Evolutionary conservation across 2,113 vertebrate species (phyloP), one percentile per base, ranked within the genome.

Genomic region (Cichladusa arquata): DNA sequence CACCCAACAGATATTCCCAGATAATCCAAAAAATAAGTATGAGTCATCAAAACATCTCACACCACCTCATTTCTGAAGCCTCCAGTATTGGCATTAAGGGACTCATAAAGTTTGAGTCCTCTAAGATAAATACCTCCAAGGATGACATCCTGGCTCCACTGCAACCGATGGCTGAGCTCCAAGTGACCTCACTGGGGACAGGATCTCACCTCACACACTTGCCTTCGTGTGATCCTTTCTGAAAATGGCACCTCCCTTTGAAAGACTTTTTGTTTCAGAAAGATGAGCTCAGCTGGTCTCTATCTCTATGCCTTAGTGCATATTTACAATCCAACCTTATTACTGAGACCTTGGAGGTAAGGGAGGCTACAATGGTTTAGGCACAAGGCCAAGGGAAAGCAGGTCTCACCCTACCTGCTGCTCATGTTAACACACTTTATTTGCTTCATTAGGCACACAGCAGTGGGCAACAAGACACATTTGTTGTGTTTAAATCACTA

Each of bases 261-360:
- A 85, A 90, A 88, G 40, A 29, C 42, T 31, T 62, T 67, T 51
- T 74, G 36, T 62, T 87, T 44, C 76, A 82, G 71, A 71, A 95
- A 93, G 58, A 93, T 88, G 58, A 90, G 71, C 93, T 96, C 50
- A 86, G 72, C 29, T 91, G 38, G 50, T 71, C 25, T 95, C 92
- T 47, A 8, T n/a, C 62, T 38, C 11, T 23, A 6, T 14, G 26
- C 22, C 25, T 66, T 0, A 4, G 19, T 22, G n/a, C 31, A 4
- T 33, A 20, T 15, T 77, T 78, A 54, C 17, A 65, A 14, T 15
- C 8, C 26, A 54, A 45, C 16, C 60, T 18, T 3, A 22, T 22
- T 51, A 26, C 53, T 26, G n/a, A 81, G n/a, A 44, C 17, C 56
- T 53, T 4, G 5, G 34, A 70, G 33, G 16, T 19, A 36, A 72